Evolutionary conservation across 2,888 invertebrate genomes (phyloP), one percentile per base, ranked within the genome.

Genomic region (Chironomus riparius): DNA sequence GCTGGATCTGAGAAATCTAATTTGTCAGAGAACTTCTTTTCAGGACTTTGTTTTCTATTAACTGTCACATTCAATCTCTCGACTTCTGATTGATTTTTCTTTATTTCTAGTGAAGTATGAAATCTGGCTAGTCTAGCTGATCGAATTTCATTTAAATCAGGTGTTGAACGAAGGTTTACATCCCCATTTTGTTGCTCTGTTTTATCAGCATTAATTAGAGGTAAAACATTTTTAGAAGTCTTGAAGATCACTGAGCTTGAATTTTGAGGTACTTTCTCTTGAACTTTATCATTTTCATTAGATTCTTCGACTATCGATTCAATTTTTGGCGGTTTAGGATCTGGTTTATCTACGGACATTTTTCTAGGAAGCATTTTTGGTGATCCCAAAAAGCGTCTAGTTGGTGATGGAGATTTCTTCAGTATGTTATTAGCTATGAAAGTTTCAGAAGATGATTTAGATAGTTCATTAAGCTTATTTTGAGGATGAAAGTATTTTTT

Each of bases 101-200:
- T 61, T 28, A 50, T 50, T 4, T 78, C 70, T 5, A 70, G 18
- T n/a, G 76, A 70, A 76, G 77, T 76, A 70, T 78, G 79, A 78
- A 84, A 84, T 78, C 82, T 83, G 38, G 83, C 83, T 56, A 84
- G 76, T 70, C 84, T 79, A 47, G 83, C 83, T 78, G 81, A 80
- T 75, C 84, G 79, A 12, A 85, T 79, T 79, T 82, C 81, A 70
- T 81, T 81, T 3, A 82, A 77, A 78, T 82, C 62, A 6, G 76
- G 76, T 5, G 74, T 13, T 10, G 38, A 38, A 10, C 38, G 38
- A 38, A 38, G 38, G 10, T 7, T 38, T 10, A 38, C 38, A 2
- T 38, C 38, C 10, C 21, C 10, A 18, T 47, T 62, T 47, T n/a
- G 38, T 2, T 38, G 7, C 2, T 38, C 38, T 38, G 38, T 10